Conservation (phyloP, 1,140 invertebrate genomes). For the Nasonia giraulti region DNA sequence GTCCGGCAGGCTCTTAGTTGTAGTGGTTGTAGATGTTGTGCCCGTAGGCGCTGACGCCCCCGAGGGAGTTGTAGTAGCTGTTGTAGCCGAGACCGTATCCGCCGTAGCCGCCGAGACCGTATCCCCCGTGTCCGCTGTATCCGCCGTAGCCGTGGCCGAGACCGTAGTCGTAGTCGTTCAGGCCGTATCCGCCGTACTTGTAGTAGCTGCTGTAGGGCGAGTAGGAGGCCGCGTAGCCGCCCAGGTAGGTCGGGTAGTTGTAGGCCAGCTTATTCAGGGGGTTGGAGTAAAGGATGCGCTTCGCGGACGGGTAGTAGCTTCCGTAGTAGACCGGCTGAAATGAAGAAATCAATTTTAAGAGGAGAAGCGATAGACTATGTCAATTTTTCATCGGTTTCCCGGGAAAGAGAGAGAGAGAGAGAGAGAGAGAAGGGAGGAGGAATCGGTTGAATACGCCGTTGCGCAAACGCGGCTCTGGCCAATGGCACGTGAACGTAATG, state of each 20-base stretch:
- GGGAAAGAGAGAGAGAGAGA: too few relatives aligned
- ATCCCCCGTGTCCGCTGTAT: constrained; percentile 54
- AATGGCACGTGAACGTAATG: background rate
- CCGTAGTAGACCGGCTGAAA: constrained; percentile 18
- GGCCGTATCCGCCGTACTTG: constrained; percentile 47
- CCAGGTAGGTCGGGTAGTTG: constrained; percentile 53
- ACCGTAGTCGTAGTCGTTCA: constrained; percentile 55
- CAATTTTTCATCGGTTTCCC: background rate
- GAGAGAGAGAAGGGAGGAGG: too few relatives aligned
- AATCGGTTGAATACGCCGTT: background rate
- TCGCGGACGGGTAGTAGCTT: background rate
- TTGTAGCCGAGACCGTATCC: constrained; percentile 57
- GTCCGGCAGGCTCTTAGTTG: constrained; percentile 18
- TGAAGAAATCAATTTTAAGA: background rate
- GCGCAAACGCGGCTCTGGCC: background rate
- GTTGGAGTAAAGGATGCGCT: constrained; percentile 49
- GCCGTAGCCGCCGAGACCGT: constrained; percentile 55
- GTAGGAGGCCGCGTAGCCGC: constrained; percentile 44
- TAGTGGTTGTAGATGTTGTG: constrained; percentile 54
- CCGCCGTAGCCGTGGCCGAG: constrained; percentile 55
- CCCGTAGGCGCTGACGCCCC: constrained; percentile 47
- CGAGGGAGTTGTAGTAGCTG: constrained; percentile 50
- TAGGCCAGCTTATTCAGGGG: constrained; percentile 31
- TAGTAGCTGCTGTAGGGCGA: constrained; percentile 55
- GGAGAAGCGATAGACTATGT: too few relatives aligned